Percentiles rank a stretch among this genome's conserved stretches.
Conservation (phyloP, 2,113 vertebrate species). For the Hydrochoerus hydrochaeris region DNA sequence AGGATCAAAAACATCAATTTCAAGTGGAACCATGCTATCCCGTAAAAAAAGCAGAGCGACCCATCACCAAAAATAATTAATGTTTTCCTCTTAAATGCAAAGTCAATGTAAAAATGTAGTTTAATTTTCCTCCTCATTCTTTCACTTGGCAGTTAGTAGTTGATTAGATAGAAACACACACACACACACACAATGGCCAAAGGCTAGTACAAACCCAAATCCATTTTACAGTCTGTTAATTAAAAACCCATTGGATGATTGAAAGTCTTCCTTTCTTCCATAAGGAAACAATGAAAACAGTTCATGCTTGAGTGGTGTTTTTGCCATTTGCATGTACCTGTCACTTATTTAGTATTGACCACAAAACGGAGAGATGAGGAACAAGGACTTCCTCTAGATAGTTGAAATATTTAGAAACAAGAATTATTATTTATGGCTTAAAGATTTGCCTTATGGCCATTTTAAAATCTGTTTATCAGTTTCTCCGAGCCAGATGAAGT, state of each 20-base stretch:
- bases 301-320: too few species aligned
- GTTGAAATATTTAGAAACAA: background rate
- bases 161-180: background rate
- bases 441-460: background rate
- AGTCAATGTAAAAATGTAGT: background rate
- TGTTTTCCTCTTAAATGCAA: background rate
- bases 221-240: background rate
- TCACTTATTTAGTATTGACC: background rate
- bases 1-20: accelerated
- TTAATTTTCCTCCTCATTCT: background rate
- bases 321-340: background rate
- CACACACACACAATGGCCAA: background rate
- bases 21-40: background rate
- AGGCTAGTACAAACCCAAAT: background rate
- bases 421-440: background rate
- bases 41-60: background rate
- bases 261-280: background rate
- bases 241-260: background rate
- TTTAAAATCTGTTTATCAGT: background rate
- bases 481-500: background rate
- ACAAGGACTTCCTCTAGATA: background rate
- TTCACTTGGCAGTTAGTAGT: background rate
- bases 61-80: background rate
- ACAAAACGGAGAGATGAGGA: background rate
- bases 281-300: background rate